These are phyloP conservation scores for Xenopus borealis DNA, from an alignment of 2,113 vertebrate species.

Conservation along the genomic window DNA sequence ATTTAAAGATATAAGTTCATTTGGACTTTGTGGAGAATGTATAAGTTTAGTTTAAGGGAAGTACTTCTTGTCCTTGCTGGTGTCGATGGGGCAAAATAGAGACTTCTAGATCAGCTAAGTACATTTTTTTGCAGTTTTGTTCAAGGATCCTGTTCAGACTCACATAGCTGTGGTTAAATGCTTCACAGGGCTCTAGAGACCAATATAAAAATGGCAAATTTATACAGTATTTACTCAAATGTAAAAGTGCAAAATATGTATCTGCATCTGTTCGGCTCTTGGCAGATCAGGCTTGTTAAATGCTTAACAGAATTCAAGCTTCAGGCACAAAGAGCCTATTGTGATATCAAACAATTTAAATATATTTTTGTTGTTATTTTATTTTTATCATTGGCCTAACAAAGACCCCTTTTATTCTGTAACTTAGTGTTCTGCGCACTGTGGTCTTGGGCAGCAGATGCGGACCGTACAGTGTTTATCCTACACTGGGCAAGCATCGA, in stretches of 20 bases:
- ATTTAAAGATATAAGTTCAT: no score
- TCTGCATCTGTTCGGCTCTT: neutral
- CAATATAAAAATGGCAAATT: no score
- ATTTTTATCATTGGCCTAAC: neutral
- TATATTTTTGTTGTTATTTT: conserved; percentile 5
- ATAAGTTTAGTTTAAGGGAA: no score
- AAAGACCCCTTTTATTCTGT: conserved; percentile 30
- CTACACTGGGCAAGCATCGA: conserved; percentile 89
- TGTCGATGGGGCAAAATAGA: no score
- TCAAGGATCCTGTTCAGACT: no score
- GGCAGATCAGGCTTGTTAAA: neutral
- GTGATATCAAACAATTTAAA: conserved; percentile 22
- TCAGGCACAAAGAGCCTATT: conserved; percentile 9
- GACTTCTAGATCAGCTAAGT: no score
- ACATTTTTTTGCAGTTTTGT: no score
- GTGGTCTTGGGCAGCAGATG: conserved; percentile 94
- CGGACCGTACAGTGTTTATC: conserved; percentile 92
- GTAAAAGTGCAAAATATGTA: neutral
- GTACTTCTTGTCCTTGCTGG: no score
- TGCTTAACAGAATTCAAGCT: conserved; percentile 3
- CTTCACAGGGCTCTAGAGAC: no score
- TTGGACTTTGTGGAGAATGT: no score
- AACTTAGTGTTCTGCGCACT: conserved; percentile 90
- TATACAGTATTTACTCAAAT: no score
- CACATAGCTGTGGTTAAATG: no score